These are phyloP conservation scores for Flexamia atlantica DNA, from an alignment of 2,888 invertebrate species.

Conservation along the genomic window DNA sequence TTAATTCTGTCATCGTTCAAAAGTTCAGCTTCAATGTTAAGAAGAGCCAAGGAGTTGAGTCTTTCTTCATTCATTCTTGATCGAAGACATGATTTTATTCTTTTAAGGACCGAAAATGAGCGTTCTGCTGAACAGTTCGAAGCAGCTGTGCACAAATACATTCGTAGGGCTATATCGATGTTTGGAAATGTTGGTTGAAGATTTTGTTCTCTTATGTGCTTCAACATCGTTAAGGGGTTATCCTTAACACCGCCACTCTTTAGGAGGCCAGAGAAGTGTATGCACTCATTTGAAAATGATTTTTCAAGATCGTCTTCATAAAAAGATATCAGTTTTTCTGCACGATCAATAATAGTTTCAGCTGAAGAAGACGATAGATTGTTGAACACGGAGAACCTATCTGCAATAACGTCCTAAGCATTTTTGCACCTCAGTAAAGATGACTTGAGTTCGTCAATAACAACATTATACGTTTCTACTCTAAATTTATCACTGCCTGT, in stretches of 20 bases:
- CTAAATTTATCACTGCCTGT: conserved; percentile 31
- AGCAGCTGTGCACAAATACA: conserved; percentile 41
- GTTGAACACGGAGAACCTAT: conserved; percentile 8
- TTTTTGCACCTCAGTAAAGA: too few relatives aligned
- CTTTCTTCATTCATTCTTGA: conserved; percentile 30
- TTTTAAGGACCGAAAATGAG: conserved; percentile 9
- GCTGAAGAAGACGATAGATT: conserved; percentile 23
- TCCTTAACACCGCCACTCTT: conserved; percentile 33
- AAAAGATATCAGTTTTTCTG: conserved; percentile 50
- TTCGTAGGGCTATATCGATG: not conserved
- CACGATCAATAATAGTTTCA: conserved; percentile 40
- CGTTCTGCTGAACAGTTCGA: conserved; percentile 23
- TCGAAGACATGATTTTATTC: conserved; percentile 28
- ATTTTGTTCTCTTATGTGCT: not conserved
- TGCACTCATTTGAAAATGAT: conserved; percentile 52
- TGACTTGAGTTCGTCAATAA: not conserved
- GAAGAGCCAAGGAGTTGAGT: conserved; percentile 19
- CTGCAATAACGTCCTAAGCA: too few relatives aligned
- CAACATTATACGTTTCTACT: conserved; percentile 7
- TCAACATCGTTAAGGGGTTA: not conserved
- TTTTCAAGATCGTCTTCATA: conserved; percentile 41
- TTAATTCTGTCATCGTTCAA: not conserved
- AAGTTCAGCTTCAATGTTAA: conserved; percentile 22
- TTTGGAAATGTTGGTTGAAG: not conserved
- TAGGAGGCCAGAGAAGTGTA: conserved; percentile 3